Conservation (phyloP, 2,888 invertebrate species). For the Cenopis cana region DNA sequence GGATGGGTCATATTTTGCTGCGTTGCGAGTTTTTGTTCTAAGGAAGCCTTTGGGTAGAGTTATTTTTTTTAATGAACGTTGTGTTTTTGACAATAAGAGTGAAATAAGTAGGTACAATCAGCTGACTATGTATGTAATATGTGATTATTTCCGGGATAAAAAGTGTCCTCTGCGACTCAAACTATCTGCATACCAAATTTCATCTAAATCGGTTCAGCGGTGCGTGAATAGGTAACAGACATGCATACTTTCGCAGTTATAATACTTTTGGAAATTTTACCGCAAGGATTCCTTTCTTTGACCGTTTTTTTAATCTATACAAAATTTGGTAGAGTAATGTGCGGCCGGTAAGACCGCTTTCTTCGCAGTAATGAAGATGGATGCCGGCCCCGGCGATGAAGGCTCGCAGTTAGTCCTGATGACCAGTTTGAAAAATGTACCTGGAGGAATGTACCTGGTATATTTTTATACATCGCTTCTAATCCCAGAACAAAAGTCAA, state of each 20-base stretch:
- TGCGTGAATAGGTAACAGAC: no score
- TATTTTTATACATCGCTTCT: neutral
- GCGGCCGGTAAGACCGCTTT: slow-evolving; percentile 19
- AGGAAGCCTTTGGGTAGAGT: neutral
- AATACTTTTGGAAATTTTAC: neutral
- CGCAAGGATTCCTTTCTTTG: neutral
- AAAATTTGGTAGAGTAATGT: slow-evolving; percentile 22
- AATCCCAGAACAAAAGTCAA: no score
- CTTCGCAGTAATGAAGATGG: slow-evolving; percentile 42
- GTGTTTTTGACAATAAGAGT: neutral
- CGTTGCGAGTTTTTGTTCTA: slow-evolving; percentile 7
- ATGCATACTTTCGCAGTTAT: no score
- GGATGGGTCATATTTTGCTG: slow-evolving; percentile 35
- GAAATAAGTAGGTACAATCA: neutral
- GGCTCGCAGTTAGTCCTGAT: slow-evolving; percentile 14
- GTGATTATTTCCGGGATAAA: no score
- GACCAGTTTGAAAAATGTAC: slow-evolving; percentile 16
- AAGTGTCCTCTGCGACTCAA: no score
- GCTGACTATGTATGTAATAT: no score
- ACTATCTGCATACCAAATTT: no score
- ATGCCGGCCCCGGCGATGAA: slow-evolving; percentile 20
- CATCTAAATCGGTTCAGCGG: no score
- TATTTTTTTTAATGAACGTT: neutral
- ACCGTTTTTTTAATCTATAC: slow-evolving; percentile 24
- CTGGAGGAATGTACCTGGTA: neutral